These are phyloP conservation scores for Lottia gigantea DNA, from an alignment of 2,888 invertebrate species.

Conservation along the genomic window DNA sequence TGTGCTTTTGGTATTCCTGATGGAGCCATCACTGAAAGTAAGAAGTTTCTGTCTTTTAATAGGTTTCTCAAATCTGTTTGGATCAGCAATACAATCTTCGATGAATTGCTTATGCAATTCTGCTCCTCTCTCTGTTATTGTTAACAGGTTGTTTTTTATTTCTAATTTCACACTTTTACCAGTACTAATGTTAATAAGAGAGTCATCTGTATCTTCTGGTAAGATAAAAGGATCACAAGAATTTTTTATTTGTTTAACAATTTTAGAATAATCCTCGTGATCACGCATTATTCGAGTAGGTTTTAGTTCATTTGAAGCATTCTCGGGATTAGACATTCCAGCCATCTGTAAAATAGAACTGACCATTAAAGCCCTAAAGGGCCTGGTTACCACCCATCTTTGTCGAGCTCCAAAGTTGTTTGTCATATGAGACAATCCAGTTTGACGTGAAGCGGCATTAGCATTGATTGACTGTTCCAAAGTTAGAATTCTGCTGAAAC, in stretches of 20 bases:
- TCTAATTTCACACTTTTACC: not conserved
- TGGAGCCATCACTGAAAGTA: not conserved
- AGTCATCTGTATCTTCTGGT: not conserved
- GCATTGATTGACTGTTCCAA: conserved; percentile 5
- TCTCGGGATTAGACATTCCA: too few relatives aligned
- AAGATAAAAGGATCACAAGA: not conserved
- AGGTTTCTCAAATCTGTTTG: not conserved
- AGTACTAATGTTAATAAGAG: not conserved
- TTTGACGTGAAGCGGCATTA: not conserved
- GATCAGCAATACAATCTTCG: not conserved
- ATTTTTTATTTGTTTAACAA: not conserved
- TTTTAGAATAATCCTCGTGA: not conserved
- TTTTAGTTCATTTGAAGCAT: too few relatives aligned
- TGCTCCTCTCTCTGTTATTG: not conserved
- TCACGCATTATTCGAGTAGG: not conserved
- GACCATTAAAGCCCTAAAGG: not conserved
- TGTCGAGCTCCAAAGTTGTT: conserved; percentile 1
- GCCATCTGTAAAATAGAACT: too few relatives aligned
- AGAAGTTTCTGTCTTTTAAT: conserved; percentile 1
- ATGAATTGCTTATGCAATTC: not conserved
- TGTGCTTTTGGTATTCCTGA: not conserved
- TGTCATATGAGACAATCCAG: not conserved
- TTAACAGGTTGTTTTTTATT: not conserved
- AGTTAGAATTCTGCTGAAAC: too few relatives aligned
- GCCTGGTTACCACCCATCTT: not conserved